Percentiles rank a stretch among this genome's conserved stretches.
Evolutionary conservation across 2,888 invertebrate species (phyloP).

Genomic region (Belgica antarctica): DNA sequence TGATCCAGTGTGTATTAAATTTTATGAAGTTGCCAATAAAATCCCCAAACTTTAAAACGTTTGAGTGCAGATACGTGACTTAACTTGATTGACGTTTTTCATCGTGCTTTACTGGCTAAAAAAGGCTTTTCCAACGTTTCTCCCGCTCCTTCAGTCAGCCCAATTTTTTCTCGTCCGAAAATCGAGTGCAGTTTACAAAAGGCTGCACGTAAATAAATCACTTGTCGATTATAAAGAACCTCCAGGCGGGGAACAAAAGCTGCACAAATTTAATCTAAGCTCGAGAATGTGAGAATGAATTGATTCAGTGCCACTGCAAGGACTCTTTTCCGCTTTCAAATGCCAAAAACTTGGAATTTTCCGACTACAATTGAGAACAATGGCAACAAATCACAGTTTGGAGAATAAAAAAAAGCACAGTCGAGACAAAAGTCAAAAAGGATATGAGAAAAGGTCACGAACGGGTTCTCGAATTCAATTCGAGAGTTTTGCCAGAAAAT

Average conservation of each 20-base stretch:
- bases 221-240: slow-evolving; percentile 12
- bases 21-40: too few species aligned
- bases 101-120: too few species aligned
- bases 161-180: neutral
- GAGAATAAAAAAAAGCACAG: slow-evolving; percentile 1
- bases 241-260: neutral
- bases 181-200: neutral
- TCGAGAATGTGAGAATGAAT: neutral
- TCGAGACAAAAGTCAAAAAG: neutral
- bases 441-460: neutral
- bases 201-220: slow-evolving; percentile 26
- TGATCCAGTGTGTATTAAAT: too few species aligned
- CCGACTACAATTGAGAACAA: slow-evolving; percentile 8
- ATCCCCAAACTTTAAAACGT: too few species aligned
- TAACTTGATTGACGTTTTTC: too few species aligned
- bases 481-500: neutral
- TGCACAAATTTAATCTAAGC: neutral
- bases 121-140: too few species aligned
- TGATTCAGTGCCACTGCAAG: slow-evolving; percentile 12
- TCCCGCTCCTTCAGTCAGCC: too few species aligned
- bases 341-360: neutral
- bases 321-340: neutral
- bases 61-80: too few species aligned
- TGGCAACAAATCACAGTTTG: slow-evolving; percentile 40
- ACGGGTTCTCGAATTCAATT: neutral